Evolutionary conservation across 2,888 invertebrate genomes (phyloP), one percentile per base, ranked within the genome.

Genomic region (Cerastis leucographa): DNA sequence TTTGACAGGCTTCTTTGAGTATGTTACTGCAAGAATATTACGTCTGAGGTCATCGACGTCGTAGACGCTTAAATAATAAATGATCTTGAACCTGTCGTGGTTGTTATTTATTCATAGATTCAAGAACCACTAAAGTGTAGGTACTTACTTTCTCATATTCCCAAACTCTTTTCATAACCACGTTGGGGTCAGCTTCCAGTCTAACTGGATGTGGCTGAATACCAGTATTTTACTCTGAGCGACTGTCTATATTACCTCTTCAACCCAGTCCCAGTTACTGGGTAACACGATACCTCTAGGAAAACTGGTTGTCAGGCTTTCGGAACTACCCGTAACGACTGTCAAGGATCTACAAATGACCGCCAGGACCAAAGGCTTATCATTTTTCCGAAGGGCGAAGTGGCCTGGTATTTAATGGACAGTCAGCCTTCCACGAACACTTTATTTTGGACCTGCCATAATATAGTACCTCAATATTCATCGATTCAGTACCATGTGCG

Each of bases 31-130:
- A 61, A 25, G 69, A 81, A n/a, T 40, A 46, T 40, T 22, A 65
- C 54, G 14, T 42, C n/a, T 66, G 40, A 80, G 65, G 46, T 81
- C 59, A 49, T 66, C 29, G 76, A 70, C 66, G 61, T 66, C 25
- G 9, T 22, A 67, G 22, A 49, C 51, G 46, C 12, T 6, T n/a
- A 61, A 80, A 76, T 76, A 76, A 67, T 81, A 81, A 70, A 62
- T 76, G 51, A 66, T 61, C 51, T 76, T 76, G 40, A 51, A 46
- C 19, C 51, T 66, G 14, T 9, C 8, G 25, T 59, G 12, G n/a
- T 49, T 54, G 51, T 59, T 25, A 54, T 17, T 62, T 66, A 70
- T 61, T 69, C 56, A 69, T 65, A n/a, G n/a, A 35, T 51, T 75
- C 46, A 35, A 25, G n/a, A 9, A 74, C 11, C 5, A 25, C 6